phyloP scores from a whole-genome alignment of 2,113 vertebrate genomes.

The Neopipo cinnamomea region DNA sequence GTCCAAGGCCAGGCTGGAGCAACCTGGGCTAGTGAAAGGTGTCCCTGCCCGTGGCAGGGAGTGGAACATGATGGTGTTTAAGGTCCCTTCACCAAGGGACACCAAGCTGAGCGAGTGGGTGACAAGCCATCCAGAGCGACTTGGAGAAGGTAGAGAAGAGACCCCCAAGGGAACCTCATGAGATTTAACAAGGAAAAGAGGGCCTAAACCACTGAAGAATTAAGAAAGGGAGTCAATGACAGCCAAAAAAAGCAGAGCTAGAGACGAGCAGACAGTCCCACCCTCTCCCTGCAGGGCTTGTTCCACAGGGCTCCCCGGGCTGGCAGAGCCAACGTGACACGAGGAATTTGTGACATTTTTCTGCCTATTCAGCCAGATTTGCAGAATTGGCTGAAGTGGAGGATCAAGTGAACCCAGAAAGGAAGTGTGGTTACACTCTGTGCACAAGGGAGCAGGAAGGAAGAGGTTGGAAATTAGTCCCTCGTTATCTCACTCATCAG shows the following conservation, averaged over 20 bases:
- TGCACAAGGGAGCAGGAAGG: neutral
- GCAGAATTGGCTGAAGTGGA: neutral
- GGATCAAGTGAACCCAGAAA: neutral
- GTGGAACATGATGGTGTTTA: fast-evolving
- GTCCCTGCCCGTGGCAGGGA: neutral
- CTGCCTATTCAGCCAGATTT: neutral
- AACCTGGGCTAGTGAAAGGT: fast-evolving
- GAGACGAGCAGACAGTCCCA: neutral
- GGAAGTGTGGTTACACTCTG: neutral
- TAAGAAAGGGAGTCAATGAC: neutral
- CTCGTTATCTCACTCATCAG: neutral
- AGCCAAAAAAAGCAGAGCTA: neutral
- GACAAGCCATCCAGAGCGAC: neutral
- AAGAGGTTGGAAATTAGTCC: neutral
- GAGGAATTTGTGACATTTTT: neutral
- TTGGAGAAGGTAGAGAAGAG: neutral
- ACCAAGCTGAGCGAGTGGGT: neutral
- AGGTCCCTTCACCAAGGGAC: neutral
- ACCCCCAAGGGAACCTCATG: neutral
- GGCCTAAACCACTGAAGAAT: neutral
- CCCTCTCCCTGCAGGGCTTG: neutral
- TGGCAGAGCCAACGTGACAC: neutral
- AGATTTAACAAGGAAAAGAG: neutral
- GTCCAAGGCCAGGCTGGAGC: neutral
- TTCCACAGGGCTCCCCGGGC: neutral